phyloP scores from a whole-genome alignment of 2,888 invertebrate genomes.

The Furcula furcula region DNA sequence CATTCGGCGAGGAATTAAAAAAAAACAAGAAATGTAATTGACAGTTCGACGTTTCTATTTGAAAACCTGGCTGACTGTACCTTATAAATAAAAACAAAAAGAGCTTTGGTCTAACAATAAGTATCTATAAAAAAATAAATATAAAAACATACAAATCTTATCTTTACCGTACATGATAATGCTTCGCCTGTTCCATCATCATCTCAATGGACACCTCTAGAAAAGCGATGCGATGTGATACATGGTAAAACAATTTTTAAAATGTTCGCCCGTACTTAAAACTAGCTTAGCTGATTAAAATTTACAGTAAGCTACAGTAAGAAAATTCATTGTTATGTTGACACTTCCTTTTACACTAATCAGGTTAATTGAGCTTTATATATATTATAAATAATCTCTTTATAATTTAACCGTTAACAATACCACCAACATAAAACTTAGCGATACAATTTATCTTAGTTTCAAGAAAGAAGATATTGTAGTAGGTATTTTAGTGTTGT shows the following conservation, averaged over 20 bases:
- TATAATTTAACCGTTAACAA: background rate
- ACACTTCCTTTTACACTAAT: constrained; percentile 35
- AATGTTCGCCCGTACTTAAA: constrained; percentile 18
- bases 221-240: constrained; percentile 5
- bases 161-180: no score
- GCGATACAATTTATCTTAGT: background rate
- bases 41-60: background rate
- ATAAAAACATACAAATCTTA: constrained; percentile 36
- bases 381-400: constrained; percentile 1
- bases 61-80: constrained; percentile 11
- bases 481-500: no score
- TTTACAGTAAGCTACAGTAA: constrained; percentile 26
- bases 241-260: constrained; percentile 13
- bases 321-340: constrained; percentile 31
- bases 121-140: constrained; percentile 33
- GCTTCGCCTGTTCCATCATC: no score
- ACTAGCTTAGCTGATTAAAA: constrained; percentile 25
- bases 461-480: no score
- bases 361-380: constrained; percentile 30
- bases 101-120: constrained; percentile 67
- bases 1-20: background rate
- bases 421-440: background rate
- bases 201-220: constrained; percentile 14
- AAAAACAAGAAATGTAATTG: background rate
- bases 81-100: constrained; percentile 49